phyloP scores from a whole-genome alignment of 2,888 invertebrate genomes.

The Aproaerema taeniolella region DNA sequence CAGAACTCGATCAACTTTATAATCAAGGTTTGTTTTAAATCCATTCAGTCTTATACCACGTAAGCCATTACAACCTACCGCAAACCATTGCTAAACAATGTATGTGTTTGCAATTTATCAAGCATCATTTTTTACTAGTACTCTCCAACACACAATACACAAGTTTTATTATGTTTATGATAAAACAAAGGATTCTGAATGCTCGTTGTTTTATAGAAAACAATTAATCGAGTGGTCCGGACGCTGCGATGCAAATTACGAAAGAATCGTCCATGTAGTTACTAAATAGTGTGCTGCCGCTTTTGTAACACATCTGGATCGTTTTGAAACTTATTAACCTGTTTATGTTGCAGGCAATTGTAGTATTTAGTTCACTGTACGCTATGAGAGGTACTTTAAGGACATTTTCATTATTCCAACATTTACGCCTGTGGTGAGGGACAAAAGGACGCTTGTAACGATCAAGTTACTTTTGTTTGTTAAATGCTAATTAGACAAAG shows the following conservation, averaged over 20 bases:
- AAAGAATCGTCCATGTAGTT: conserved; percentile 63
- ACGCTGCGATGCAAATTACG: conserved; percentile 67
- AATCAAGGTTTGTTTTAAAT: conserved; percentile 32
- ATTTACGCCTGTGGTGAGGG: conserved; percentile 40
- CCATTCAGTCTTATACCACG: conserved; percentile 21
- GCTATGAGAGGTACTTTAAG: conserved; percentile 58
- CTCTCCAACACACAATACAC: not conserved
- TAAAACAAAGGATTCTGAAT: conserved; percentile 58
- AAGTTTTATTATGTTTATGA: conserved; percentile 21
- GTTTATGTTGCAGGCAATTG: conserved; percentile 56
- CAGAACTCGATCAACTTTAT: conserved; percentile 35
- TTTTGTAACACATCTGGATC: conserved; percentile 76
- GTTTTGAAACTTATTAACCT: conserved; percentile 76
- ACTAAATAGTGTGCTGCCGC: conserved; percentile 70
- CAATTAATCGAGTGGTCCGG: conserved; percentile 74
- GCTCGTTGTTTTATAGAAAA: conserved; percentile 51
- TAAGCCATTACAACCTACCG: conserved; percentile 25
- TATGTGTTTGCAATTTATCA: conserved; percentile 18
- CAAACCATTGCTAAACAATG: conserved; percentile 16
- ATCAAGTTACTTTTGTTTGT: conserved; percentile 72
- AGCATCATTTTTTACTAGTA: conserved; percentile 9
- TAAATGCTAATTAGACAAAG: conserved; percentile 67
- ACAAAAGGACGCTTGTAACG: conserved; percentile 60
- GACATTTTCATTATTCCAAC: conserved; percentile 57
- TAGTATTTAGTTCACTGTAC: conserved; percentile 31